phyloP scores from a whole-genome alignment of 92 coral and sea anemone species.

The Porites lobata region DNA sequence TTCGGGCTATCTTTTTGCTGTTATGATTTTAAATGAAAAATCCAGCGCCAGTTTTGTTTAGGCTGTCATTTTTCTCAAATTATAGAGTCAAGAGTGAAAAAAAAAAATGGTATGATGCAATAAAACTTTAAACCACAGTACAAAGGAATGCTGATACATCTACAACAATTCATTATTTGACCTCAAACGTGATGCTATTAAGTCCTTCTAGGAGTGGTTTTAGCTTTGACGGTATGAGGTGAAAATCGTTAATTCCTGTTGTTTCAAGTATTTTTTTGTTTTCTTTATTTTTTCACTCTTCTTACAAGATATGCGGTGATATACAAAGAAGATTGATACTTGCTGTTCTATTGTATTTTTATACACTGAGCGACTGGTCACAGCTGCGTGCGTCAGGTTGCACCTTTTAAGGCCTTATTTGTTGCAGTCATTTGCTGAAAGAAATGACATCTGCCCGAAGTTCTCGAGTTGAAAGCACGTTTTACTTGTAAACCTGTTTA shows the following conservation, averaged over 20 bases:
- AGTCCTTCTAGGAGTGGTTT: conserved; percentile 12
- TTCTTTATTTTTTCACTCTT: neutral
- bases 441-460: neutral
- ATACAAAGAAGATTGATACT: neutral
- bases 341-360: neutral
- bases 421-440: neutral
- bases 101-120: too few relatives aligned
- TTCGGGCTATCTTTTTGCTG: neutral
- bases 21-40: too few relatives aligned
- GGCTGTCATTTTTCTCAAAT: too few relatives aligned
- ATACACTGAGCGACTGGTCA: conserved; percentile 12
- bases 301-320: neutral
- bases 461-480: conserved; percentile 12
- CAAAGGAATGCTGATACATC: neutral
- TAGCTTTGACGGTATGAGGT: conserved; percentile 22
- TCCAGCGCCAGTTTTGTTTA: too few relatives aligned
- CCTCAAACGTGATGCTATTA: conserved; percentile 19
- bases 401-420: neutral
- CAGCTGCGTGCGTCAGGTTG: neutral
- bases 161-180: neutral
- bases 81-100: too few relatives aligned
- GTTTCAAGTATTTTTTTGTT: neutral
- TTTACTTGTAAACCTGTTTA: neutral
- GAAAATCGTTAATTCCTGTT: conserved; percentile 1
- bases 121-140: too few relatives aligned